Base-by-base conservation (phyloP, 2,113 vertebrate species). In the Dasyprocta punctata region DNA sequence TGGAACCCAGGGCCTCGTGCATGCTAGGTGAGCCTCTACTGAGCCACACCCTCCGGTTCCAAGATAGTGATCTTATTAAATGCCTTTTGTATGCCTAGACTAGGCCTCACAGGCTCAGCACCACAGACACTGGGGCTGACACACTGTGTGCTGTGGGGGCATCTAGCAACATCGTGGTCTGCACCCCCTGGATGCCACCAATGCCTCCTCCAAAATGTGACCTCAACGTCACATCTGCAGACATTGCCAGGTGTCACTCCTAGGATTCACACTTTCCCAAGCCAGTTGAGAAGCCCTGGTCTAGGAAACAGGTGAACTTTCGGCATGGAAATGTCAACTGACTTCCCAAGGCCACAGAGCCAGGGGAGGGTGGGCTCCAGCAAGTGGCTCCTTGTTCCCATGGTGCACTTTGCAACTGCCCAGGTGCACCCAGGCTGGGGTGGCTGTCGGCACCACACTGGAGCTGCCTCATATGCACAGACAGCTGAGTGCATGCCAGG, bases 1-100 rank as follows among this genome's bases (percentile, higher is more conserved):
- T 54, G 17, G 47, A 54, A 52, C 33, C 14, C 78, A 56, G 77
- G 7, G 52, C 63, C 30, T 6, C 8, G 0, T 19, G 38, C 44
- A 54, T 4, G 10, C 14, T 10, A 14, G 69, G 3, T 1, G 0
- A 61, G 41, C n/a, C 65, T 73, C 28, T 58, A 3, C 4, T 16
- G 52, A 44, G 49, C 20, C 13, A 33, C 63, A 83, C 1, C 12
- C 20, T n/a, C 26, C 5, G 30, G 19, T 5, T n/a, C 44, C 26
- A n/a, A 28, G 7, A 10, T 19, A 16, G 14, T 30, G 11, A 8
- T 81, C 58, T 69, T 16, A 30, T 58, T 16, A n/a, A 87, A 47
- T 20, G 26, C 14, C 19, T n/a, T 16, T 73, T 47, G 22, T 28
- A 6, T n/a, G 33, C 54, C 41, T 86, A n/a, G 61, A 44, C 12